Base-by-base conservation (phyloP, 2,888 invertebrate species). In the Unio pictorum region DNA sequence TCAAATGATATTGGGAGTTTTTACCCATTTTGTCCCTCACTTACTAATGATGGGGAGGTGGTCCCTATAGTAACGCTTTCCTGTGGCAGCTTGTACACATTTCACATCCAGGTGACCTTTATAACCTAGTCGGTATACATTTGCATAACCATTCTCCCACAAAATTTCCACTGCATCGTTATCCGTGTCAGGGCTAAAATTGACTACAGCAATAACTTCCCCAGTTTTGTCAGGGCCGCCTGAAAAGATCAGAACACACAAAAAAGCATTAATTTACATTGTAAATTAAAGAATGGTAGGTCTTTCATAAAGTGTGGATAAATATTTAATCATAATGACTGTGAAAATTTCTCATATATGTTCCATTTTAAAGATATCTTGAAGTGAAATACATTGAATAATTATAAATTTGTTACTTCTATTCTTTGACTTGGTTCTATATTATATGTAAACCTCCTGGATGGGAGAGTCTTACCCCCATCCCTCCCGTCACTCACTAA, bases 21-120 rank as follows among this genome's bases (percentile, higher is more conserved):
- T 45, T 45, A 45, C 45, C 45, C 45, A 15, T 15, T 45, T 45
- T 15, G 3, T 30, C 30, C 28, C n/a, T 11, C 23, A 72, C 78
- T 79, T 79, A 92, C 95, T 95, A 81, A 95, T 90, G 45, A 94
- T 91, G 57, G 95, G 95, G 85, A 96, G 92, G 89, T 95, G 95
- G 75, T 95, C 94, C 74, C 93, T 93, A 88, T 95, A 96, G 87
- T 94, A 95, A 82, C 91, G 92, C 11, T 80, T 78, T 15, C 95
- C 95, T 26, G 91, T 91, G 17, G 94, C 93, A 69, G 93, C 92
- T 84, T 93, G 92, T 28, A 94, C 91, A 86, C 93, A 95, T 88
- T 94, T 94, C n/a, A 96, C 91, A 91, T 96, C 96, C 72, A 95
- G 94, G 90, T 95, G 95, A 65, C 95, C 95, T 88, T 95, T 95